Conservation (phyloP, 2,113 vertebrate species). For the Malurus melanocephalus region DNA sequence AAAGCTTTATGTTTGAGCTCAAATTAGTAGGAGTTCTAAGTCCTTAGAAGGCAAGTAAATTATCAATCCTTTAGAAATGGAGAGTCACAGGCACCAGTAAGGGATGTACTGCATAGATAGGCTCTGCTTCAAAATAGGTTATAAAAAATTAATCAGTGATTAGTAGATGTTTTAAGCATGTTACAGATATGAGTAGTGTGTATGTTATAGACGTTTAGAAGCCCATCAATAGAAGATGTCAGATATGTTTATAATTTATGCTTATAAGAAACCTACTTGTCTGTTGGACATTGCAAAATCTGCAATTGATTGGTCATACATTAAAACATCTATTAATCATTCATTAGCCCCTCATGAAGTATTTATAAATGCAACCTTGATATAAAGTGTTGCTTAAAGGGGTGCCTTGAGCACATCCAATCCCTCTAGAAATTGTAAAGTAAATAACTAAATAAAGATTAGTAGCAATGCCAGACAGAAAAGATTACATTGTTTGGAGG, state of each 20-base stretch:
- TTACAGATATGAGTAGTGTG: constrained; percentile 63
- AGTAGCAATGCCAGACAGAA: background rate
- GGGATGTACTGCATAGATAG: background rate
- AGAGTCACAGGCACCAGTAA: background rate
- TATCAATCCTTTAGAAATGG: background rate
- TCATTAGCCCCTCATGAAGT: constrained; percentile 61
- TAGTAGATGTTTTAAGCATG: constrained; percentile 53
- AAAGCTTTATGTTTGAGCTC: background rate
- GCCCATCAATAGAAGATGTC: constrained; percentile 53
- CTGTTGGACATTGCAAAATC: constrained; percentile 15
- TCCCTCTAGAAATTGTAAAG: constrained; percentile 35
- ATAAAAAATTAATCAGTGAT: constrained; percentile 59
- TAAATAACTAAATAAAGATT: constrained; percentile 53
- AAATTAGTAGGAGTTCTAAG: background rate
- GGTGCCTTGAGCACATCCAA: constrained; percentile 26
- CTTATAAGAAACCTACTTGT: constrained; percentile 53
- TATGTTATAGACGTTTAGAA: constrained; percentile 57
- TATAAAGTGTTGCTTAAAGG: constrained; percentile 59
- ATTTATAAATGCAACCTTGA: constrained; percentile 65
- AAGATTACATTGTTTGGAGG: background rate
- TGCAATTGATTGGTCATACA: constrained; percentile 58
- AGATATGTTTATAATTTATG: constrained; percentile 51
- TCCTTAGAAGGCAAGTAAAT: background rate
- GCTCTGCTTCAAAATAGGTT: constrained; percentile 25
- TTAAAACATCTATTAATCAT: constrained; percentile 65